These are phyloP conservation scores for Cyclargus thomasi DNA, from an alignment of 1,140 invertebrate genomes.

Conservation along the genomic window DNA sequence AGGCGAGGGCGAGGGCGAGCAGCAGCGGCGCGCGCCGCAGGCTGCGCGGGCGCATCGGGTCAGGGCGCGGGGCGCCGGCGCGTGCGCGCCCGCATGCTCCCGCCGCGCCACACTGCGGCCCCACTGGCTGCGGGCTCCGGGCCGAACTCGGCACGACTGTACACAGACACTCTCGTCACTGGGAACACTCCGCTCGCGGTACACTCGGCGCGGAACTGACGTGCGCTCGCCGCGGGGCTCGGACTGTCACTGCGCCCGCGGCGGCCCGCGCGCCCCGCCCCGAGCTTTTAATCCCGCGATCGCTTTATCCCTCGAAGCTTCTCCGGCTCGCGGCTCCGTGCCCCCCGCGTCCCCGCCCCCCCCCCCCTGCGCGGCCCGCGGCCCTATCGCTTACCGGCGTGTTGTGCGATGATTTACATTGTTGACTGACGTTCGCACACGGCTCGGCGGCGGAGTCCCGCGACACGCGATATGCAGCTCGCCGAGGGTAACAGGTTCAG, in stretches of 20 bases:
- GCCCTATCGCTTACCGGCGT: conserved; percentile 3
- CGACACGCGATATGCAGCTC: background rate
- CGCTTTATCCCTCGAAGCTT: conserved; percentile 18
- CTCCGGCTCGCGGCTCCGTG: conserved; percentile 20
- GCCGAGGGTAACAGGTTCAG: background rate
- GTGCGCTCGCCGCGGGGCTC: conserved; percentile 45
- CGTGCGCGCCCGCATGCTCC: conserved; percentile 48
- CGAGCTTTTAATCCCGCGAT: conserved; percentile 13
- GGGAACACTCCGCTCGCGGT: conserved; percentile 20
- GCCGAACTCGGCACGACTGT: conserved; percentile 19
- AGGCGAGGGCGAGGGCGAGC: conserved; percentile 59
- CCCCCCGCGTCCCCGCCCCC: conserved; percentile 19
- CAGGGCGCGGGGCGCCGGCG: conserved; percentile 50
- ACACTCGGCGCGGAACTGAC: conserved; percentile 26
- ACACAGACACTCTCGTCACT: conserved; percentile 16
- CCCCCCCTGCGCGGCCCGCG: conserved; percentile 23
- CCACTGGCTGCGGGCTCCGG: conserved; percentile 12
- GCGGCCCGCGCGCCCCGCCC: conserved; percentile 33
- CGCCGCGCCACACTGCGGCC: conserved; percentile 27
- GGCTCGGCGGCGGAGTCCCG: background rate
- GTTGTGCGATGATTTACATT: background rate
- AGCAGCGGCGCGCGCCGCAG: conserved; percentile 51
- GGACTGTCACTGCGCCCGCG: conserved; percentile 44
- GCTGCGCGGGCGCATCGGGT: conserved; percentile 47
- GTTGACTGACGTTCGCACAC: conserved; percentile 7